Evolutionary conservation across 2,888 invertebrate species (phyloP).

Genomic region (Dromius quadrimaculatus): DNA sequence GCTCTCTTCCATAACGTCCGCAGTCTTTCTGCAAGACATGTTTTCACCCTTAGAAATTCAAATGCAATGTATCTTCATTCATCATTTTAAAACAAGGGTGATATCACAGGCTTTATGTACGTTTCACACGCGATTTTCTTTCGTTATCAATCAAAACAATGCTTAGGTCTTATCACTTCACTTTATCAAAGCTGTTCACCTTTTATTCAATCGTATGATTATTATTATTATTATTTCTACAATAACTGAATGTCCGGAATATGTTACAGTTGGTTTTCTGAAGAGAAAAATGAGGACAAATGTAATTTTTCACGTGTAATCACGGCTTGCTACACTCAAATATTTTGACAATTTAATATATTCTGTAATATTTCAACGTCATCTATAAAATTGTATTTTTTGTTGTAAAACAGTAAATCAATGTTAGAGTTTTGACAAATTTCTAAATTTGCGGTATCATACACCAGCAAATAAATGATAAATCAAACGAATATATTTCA

Average conservation of each 20-base stretch:
- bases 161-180: neutral
- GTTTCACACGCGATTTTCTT: neutral
- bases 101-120: slow-evolving; percentile 16
- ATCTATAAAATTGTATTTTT: slow-evolving; percentile 20
- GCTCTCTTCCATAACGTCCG: too few relatives aligned
- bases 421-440: slow-evolving; percentile 27
- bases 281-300: neutral
- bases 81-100: slow-evolving; percentile 28
- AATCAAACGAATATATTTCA: neutral
- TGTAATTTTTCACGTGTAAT: slow-evolving; percentile 26
- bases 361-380: slow-evolving; percentile 31
- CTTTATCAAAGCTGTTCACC: neutral
- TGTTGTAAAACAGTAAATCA: slow-evolving; percentile 10
- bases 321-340: slow-evolving; percentile 8
- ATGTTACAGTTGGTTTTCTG: neutral
- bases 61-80: slow-evolving; percentile 39
- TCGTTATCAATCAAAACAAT: slow-evolving; percentile 31
- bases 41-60: neutral
- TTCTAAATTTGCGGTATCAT: slow-evolving; percentile 10
- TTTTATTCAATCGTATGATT: neutral
- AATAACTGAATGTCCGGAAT: neutral
- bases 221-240: neutral
- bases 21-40: neutral
- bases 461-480: neutral
- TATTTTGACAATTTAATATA: slow-evolving; percentile 32